Evolutionary conservation across 2,888 invertebrate species (phyloP), one percentile per base, ranked within the genome.

Genomic region (Pandemis heparana): DNA sequence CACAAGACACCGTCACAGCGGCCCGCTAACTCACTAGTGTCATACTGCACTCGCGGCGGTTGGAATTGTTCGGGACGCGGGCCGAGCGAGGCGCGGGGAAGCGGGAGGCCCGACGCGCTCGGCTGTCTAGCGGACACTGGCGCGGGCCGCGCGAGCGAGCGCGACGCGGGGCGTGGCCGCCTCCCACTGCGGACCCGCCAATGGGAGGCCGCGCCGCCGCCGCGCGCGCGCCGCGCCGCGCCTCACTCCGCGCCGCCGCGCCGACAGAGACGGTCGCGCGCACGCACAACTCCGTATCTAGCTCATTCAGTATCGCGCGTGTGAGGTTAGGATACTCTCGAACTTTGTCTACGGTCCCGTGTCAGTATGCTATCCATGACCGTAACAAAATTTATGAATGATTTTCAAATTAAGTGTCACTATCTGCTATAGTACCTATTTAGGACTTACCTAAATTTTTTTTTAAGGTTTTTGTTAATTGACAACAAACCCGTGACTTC

Each of bases 81-180:
- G 94, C 94, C 95, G 95, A 95, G 92, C 90, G 91, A 87, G 89
- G 91, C 92, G 92, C 92, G 94, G 89, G 92, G 95, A 89, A 89
- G 95, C 92, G 92, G 92, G 92, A 90, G 91, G 94, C 94, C 95
- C 95, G 95, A 88, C 90, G 92, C 93, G 94, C 94, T 94, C 94
- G 94, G 92, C 93, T 88, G 93, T 93, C 92, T 91, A 92, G 88
- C 92, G 92, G 92, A 92, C 92, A 94, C 94, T 94, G 94, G 89
- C 93, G 92, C 89, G 90, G 85, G 80, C 70, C 79, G 82, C 56
- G 84, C 84, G 84, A 80, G 86, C 86, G 79, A 85, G 86, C 85
- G 79, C 79, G 83, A 77, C 83, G 77, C 81, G 77, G 82, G 86
- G 84, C 83, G 81, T 75, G 71, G 72, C 76, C 62, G 65, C 75